phyloP scores from a whole-genome alignment of 2,888 invertebrate genomes.

The Epinotia demarniana region DNA sequence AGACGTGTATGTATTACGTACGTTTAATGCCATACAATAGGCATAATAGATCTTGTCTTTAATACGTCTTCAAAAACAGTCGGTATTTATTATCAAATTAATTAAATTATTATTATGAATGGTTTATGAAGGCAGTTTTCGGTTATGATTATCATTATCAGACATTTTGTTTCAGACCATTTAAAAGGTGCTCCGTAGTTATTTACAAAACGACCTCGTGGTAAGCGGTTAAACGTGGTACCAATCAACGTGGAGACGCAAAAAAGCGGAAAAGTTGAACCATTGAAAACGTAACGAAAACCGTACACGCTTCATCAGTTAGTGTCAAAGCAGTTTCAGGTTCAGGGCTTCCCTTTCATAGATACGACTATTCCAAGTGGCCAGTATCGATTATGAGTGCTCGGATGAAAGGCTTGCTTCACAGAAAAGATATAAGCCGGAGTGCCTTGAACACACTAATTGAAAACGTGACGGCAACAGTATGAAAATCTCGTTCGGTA shows the following conservation, averaged over 20 bases:
- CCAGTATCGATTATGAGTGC: constrained; percentile 55
- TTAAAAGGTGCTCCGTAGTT: not conserved
- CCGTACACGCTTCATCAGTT: constrained; percentile 21
- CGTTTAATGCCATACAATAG: not conserved
- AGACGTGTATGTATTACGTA: no score
- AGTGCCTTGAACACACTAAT: constrained; percentile 70
- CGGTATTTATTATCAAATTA: no score
- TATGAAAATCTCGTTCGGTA: constrained; percentile 38
- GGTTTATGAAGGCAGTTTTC: no score
- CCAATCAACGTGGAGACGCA: not conserved
- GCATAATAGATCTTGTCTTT: not conserved
- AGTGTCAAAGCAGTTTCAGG: constrained; percentile 34
- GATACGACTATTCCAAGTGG: constrained; percentile 43
- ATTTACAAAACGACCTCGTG: not conserved
- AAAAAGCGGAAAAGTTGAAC: constrained; percentile 3
- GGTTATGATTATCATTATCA: no score
- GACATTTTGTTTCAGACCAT: no score
- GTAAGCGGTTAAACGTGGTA: not conserved
- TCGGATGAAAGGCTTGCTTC: constrained; percentile 54
- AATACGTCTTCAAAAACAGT: no score
- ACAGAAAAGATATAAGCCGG: constrained; percentile 64
- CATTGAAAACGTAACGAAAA: constrained; percentile 10
- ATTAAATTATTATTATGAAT: no score
- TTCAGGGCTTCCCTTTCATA: constrained; percentile 38
- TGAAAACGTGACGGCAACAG: constrained; percentile 76